phyloP scores from a whole-genome alignment of 1,140 invertebrate genomes.

The Drosophila lowei region DNA sequence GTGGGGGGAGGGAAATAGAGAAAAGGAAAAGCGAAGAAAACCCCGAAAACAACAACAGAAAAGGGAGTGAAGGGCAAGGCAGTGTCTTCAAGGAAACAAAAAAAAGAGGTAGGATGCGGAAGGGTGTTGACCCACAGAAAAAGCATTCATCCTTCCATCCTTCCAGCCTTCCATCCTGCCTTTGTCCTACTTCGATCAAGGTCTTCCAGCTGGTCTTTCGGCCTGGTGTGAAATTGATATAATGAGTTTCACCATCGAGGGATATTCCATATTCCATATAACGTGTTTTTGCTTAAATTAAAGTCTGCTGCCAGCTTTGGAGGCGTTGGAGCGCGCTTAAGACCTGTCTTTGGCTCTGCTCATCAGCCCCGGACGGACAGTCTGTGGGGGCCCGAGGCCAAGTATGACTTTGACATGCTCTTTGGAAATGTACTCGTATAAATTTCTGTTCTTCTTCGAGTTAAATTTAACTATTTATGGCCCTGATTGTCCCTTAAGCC shows the following conservation, averaged over 20 bases:
- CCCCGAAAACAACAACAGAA: conserved; percentile 39
- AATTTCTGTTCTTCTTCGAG: conserved; percentile 4
- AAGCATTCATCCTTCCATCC: too few species aligned
- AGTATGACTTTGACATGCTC: conserved; percentile 40
- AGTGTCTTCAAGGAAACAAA: too few species aligned
- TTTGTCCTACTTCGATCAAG: too few species aligned
- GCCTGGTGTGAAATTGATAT: conserved; percentile 61
- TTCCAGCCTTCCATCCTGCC: too few species aligned
- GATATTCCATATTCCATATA: conserved; percentile 5
- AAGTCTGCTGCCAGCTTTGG: conserved; percentile 8
- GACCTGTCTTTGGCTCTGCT: not conserved
- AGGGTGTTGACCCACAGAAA: conserved; percentile 3
- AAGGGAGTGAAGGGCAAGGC: not conserved
- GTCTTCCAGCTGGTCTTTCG: not conserved
- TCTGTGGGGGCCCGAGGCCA: not conserved
- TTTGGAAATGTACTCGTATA: conserved; percentile 31
- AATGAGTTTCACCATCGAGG: conserved; percentile 43
- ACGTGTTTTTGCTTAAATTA: conserved; percentile 29
- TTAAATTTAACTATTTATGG: not conserved
- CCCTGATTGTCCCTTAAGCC: not conserved
- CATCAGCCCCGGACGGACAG: not conserved
- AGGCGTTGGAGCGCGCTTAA: conserved; percentile 53
- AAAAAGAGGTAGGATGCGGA: too few species aligned
- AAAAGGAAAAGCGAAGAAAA: conserved; percentile 23
- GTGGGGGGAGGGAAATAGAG: conserved; percentile 32